Evolutionary conservation across 2,113 vertebrate species (phyloP).

Genomic region (Macroglossus sobrinus): DNA sequence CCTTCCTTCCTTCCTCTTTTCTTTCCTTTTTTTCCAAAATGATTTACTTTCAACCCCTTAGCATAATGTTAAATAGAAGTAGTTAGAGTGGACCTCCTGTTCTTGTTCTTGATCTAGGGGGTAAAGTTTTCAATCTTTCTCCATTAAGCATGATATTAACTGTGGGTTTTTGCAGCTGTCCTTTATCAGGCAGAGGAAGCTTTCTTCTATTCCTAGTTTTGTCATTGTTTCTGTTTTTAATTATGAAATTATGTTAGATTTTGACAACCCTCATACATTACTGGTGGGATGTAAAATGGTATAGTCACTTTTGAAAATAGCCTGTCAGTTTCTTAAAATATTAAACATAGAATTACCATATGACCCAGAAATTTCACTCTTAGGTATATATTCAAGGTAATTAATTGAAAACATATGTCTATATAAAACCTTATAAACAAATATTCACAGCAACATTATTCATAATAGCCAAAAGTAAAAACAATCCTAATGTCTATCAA

Average conservation of each 20-base stretch:
- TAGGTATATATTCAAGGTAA: not conserved
- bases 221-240: not conserved
- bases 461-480: not conserved
- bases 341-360: not conserved
- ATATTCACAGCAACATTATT: not conserved
- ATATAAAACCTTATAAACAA: not conserved
- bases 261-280: not conserved
- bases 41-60: not conserved
- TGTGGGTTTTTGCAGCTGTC: not conserved
- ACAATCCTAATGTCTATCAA: not conserved
- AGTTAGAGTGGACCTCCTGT: not conserved
- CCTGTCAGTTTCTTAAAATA: not conserved
- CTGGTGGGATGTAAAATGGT: not conserved
- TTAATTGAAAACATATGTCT: not conserved
- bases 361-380: not conserved
- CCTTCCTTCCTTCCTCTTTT: too few species aligned
- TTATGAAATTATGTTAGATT: not conserved
- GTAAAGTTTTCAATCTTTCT: not conserved
- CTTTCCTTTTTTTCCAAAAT: not conserved
- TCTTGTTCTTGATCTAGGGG: not conserved
- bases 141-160: not conserved
- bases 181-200: not conserved
- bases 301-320: not conserved
- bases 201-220: not conserved
- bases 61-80: not conserved